Percentiles rank a stretch among this genome's conserved stretches.
phyloP scores from a whole-genome alignment of 2,113 vertebrate species.

The Tautogolabrus adspersus region DNA sequence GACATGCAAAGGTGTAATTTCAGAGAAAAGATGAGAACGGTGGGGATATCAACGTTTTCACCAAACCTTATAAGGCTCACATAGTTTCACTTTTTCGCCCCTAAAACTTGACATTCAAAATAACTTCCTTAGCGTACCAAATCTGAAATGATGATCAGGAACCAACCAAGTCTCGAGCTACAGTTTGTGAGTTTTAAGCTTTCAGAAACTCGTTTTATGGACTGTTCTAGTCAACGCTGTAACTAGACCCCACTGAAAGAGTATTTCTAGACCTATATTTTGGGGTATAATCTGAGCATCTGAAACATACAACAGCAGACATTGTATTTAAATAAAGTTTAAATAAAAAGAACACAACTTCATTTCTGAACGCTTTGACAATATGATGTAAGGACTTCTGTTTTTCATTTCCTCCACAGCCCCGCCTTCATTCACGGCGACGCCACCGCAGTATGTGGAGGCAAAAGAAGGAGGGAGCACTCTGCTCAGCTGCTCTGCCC shows the following conservation, averaged over 20 bases:
- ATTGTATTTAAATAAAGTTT: background rate
- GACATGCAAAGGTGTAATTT: too few species aligned
- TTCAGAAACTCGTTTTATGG: too few species aligned
- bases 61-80: too few species aligned
- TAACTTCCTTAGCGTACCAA: too few species aligned
- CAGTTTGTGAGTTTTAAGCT: too few species aligned
- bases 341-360: background rate
- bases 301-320: background rate
- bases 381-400: background rate
- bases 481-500: slow-evolving; percentile 93
- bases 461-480: slow-evolving; percentile 95
- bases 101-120: too few species aligned
- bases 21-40: too few species aligned
- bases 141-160: too few species aligned
- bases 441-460: slow-evolving; percentile 96
- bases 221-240: background rate
- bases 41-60: too few species aligned
- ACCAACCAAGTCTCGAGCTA: too few species aligned
- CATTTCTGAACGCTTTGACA: background rate
- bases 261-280: background rate
- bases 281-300: background rate
- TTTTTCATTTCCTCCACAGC: slow-evolving; percentile 81
- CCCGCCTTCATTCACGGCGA: slow-evolving; percentile 96
- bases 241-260: background rate
- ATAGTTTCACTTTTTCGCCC: too few species aligned